Base-by-base conservation (phyloP, 2,797 vertebrate genomes). In the Sarcoramphus papa region DNA sequence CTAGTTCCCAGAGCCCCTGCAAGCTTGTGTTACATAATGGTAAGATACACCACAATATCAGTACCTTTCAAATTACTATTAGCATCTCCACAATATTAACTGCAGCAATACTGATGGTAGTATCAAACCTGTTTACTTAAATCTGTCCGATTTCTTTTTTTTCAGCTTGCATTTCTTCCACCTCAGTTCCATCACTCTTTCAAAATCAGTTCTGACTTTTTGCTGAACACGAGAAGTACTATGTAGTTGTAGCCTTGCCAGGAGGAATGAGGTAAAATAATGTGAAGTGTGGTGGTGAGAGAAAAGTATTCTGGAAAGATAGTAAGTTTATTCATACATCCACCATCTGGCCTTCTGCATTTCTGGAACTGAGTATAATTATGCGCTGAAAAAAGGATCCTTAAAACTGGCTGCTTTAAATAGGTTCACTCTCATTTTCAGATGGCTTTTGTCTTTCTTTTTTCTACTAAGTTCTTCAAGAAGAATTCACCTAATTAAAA, bases 391-490 rank as follows among this genome's bases (percentile, higher is more conserved):
- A 94, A 94, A 64, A 80, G 40, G 60, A 90, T 90, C 77, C 73
- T 95, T 45, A 30, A 72, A 75, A 70, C 17, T 35, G 78, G 33
- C 28, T 75, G 76, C 62, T 85, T 91, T 78, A 90, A 92, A 77
- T 78, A 89, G 31, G n/a, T 77, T 91, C 33, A n/a, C 35, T 90
- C 74, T 76, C 45, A 41, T 35, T 65, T 83, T 98, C 93, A 98
- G 48, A 97, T 78, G 13, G 59, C 94, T 94, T 98, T 98, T 72
- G 95, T 97, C 97, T 98, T 99, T 95, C 98, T 99, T 97, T 98
- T 99, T 93, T 98, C 97, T 76, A 99, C 98, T 48, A 99, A 98
- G 95, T 99, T 99, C 98, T 99, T 99, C 97, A 99, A 97, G 98
- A 99, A 99, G 97, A 99, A 99, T 98, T 99, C 99, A 59, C 99